Evolutionary conservation across 2,888 invertebrate genomes (phyloP).

Genomic region (Coenonympha glycerion): DNA sequence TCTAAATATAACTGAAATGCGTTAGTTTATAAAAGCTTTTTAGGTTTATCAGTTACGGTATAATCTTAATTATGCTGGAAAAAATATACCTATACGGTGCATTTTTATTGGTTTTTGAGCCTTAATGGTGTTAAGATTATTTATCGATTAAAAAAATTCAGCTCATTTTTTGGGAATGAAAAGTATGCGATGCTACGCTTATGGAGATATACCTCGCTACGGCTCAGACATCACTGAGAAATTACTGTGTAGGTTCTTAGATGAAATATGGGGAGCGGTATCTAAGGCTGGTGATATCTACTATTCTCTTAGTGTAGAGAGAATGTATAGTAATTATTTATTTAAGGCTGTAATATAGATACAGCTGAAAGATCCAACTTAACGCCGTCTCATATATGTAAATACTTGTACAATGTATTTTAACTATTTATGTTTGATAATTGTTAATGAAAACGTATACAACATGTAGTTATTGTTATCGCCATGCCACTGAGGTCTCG

Average conservation of each 20-base stretch:
- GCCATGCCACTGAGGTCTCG: neutral
- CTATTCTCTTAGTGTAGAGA: conserved; percentile 43
- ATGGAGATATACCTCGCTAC: no score
- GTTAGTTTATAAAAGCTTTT: conserved; percentile 16
- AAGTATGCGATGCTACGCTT: no score
- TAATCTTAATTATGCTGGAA: conserved; percentile 25
- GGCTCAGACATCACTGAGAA: no score
- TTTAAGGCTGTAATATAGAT: conserved; percentile 50
- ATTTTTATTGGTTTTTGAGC: no score
- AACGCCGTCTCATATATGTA: conserved; percentile 41
- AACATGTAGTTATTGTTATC: conserved; percentile 23
- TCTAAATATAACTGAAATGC: conserved; percentile 17
- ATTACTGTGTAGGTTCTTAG: no score
- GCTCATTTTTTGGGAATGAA: no score
- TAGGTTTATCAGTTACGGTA: conserved; percentile 31
- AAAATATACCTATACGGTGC: conserved; percentile 37
- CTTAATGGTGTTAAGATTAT: no score
- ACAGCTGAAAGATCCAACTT: conserved; percentile 62
- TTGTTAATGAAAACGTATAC: no score
- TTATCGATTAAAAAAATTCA: no score
- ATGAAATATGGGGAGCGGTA: conserved; percentile 45
- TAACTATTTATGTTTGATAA: conserved; percentile 27
- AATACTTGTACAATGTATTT: conserved; percentile 33
- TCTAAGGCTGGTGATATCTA: conserved; percentile 69
- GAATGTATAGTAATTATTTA: conserved; percentile 41